Conservation (phyloP, 1,140 invertebrate genomes). For the Pinna nobilis region DNA sequence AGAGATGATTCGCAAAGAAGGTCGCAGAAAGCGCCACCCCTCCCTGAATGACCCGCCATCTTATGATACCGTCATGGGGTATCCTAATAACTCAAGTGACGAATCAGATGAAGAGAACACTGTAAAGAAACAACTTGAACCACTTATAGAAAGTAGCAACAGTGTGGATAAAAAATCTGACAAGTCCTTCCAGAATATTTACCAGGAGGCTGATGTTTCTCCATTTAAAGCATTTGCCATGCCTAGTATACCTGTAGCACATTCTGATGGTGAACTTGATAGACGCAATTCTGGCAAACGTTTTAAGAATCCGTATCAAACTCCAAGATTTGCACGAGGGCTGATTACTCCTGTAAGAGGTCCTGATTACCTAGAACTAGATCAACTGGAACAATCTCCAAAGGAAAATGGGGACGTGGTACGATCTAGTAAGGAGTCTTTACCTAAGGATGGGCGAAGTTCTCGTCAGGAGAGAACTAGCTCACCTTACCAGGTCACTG, state of each 20-base stretch:
- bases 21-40: conserved; percentile 29
- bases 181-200: not conserved
- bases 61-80: conserved; percentile 49
- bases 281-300: conserved; percentile 1
- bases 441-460: conserved; percentile 1
- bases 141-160: conserved; percentile 24
- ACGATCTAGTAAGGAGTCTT: not conserved
- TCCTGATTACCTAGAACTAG: not conserved
- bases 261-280: conserved; percentile 28
- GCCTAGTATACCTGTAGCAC: conserved; percentile 12
- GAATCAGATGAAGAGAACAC: conserved; percentile 41
- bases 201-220: conserved; percentile 5
- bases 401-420: not conserved
- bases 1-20: conserved; percentile 45
- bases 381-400: not conserved
- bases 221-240: conserved; percentile 11
- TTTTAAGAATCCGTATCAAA: not conserved
- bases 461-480: conserved; percentile 10
- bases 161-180: conserved; percentile 20
- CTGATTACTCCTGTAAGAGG: not conserved
- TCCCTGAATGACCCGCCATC: conserved; percentile 41
- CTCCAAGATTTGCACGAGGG: conserved; percentile 1
- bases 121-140: not conserved
- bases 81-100: conserved; percentile 41
- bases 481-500: conserved; percentile 17